Conservation (phyloP, 2,888 invertebrate genomes). For the Nematopogon swammerdamellus region DNA sequence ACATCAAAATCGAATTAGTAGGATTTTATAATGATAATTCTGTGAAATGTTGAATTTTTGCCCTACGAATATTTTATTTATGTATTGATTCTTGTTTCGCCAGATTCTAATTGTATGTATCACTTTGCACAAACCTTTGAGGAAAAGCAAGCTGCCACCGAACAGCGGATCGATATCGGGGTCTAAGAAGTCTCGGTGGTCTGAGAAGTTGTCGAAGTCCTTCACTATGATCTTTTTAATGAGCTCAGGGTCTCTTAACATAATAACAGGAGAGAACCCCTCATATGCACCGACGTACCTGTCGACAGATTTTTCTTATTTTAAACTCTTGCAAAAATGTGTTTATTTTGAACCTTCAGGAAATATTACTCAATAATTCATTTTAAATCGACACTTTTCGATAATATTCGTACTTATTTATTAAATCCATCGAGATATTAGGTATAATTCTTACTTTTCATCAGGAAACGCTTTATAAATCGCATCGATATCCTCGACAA, state of each 20-base stretch:
- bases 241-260: constrained; percentile 24
- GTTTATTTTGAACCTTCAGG: background rate
- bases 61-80: too few relatives aligned
- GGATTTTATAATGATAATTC: too few relatives aligned
- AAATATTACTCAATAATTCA: background rate
- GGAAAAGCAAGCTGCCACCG: background rate
- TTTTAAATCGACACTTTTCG: background rate
- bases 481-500: constrained; percentile 23
- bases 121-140: background rate
- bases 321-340: background rate
- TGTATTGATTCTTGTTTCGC: too few relatives aligned
- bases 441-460: constrained; percentile 28
- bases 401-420: background rate
- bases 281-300: constrained; percentile 32
- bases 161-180: constrained; percentile 19
- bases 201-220: constrained; percentile 28
- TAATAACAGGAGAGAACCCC: constrained; percentile 17
- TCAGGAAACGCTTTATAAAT: constrained; percentile 31
- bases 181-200: constrained; percentile 19
- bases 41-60: too few relatives aligned
- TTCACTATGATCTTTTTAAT: constrained; percentile 28
- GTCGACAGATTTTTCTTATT: constrained; percentile 9
- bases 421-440: too few relatives aligned
- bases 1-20: too few relatives aligned
- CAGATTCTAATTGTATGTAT: too few relatives aligned